phyloP scores from a whole-genome alignment of 2,888 invertebrate genomes.

The Uloborus plumipes region DNA sequence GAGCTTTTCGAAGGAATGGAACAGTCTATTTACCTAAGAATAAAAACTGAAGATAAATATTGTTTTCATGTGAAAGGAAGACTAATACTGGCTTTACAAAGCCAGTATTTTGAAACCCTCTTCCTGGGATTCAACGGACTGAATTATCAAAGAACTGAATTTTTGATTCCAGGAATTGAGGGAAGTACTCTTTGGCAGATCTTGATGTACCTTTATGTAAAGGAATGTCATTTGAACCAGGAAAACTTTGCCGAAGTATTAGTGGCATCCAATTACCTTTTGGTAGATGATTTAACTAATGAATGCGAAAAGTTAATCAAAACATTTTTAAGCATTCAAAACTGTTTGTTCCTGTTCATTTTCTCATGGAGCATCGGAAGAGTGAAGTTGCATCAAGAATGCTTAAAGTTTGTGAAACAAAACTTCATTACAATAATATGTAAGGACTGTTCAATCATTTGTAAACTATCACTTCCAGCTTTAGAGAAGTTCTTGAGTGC shows the following conservation, averaged over 20 bases:
- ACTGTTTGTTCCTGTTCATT: slow-evolving; percentile 11
- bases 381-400: neutral
- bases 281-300: slow-evolving; percentile 10
- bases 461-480: neutral
- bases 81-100: slow-evolving; percentile 8
- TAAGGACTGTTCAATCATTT: neutral
- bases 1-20: too few species aligned
- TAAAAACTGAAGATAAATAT: slow-evolving; percentile 21
- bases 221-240: neutral
- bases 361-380: slow-evolving; percentile 4
- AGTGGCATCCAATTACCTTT: slow-evolving; percentile 10
- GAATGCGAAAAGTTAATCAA: slow-evolving; percentile 1
- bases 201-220: slow-evolving; percentile 20
- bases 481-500: slow-evolving; percentile 12
- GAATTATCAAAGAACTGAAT: neutral
- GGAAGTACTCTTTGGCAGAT: slow-evolving; percentile 7
- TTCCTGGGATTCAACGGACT: neutral
- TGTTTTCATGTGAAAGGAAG: slow-evolving; percentile 21
- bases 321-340: neutral
- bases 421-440: slow-evolving; percentile 5
- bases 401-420: slow-evolving; percentile 20
- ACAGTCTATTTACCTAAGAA: slow-evolving; percentile 1
- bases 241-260: slow-evolving; percentile 11
- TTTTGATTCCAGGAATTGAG: slow-evolving; percentile 4
- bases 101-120: slow-evolving; percentile 11